phyloP scores from a whole-genome alignment of 1,140 invertebrate species.

The Lordiphosa clarofinis region DNA sequence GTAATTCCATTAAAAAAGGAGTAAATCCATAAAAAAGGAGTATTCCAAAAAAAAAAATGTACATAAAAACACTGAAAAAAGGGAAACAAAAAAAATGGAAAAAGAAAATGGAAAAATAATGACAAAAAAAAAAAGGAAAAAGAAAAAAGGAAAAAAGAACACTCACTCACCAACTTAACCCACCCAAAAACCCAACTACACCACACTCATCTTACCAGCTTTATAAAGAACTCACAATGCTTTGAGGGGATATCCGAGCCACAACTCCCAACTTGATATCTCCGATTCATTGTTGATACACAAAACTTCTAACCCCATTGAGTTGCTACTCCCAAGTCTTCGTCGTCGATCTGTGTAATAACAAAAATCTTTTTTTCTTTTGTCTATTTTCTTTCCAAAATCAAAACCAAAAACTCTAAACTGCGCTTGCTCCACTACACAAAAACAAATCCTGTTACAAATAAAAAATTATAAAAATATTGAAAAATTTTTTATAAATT shows the following conservation, averaged over 20 bases:
- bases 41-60: slow-evolving; percentile 32
- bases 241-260: slow-evolving; percentile 34
- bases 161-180: slow-evolving; percentile 23
- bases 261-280: slow-evolving; percentile 24
- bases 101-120: slow-evolving; percentile 32
- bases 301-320: slow-evolving; percentile 14
- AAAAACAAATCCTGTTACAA: slow-evolving; percentile 17
- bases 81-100: slow-evolving; percentile 30
- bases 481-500: slow-evolving; percentile 30
- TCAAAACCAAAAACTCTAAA: slow-evolving; percentile 65
- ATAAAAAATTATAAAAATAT: slow-evolving; percentile 31
- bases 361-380: slow-evolving; percentile 68
- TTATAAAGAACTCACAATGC: slow-evolving; percentile 23
- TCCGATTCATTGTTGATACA: slow-evolving; percentile 27
- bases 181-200: slow-evolving; percentile 17
- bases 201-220: slow-evolving; percentile 33
- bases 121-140: slow-evolving; percentile 41
- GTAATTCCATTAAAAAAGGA: slow-evolving; percentile 45
- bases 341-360: slow-evolving; percentile 72
- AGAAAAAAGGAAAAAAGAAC: slow-evolving; percentile 27
- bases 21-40: slow-evolving; percentile 42
- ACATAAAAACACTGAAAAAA: slow-evolving; percentile 29
- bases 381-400: slow-evolving; percentile 72
- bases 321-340: slow-evolving; percentile 25
- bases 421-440: slow-evolving; percentile 73